A percentile compares a stretch with the other conserved stretches of the same genome.
Evolutionary conservation across 2,113 vertebrate genomes (phyloP).

Genomic region (Ammodytes dubius): DNA sequence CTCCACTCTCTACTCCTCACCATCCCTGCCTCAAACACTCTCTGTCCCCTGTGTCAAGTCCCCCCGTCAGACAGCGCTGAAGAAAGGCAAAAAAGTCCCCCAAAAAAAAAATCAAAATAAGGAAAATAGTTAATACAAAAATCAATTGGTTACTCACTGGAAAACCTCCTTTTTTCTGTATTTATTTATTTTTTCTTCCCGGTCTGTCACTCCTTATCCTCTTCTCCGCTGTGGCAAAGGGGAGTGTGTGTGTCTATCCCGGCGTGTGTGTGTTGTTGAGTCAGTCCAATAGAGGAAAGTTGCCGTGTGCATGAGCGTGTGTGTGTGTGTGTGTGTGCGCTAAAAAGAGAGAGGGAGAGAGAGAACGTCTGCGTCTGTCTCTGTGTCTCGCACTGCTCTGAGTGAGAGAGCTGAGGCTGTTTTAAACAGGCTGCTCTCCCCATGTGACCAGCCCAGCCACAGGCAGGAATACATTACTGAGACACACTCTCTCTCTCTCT

Average conservation of each 20-base stretch:
- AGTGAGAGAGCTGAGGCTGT: conserved; percentile 84
- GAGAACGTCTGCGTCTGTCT: conserved; percentile 77
- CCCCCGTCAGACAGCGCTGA: conserved; percentile 33
- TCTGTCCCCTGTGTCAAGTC: conserved; percentile 20
- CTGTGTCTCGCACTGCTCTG: conserved; percentile 85
- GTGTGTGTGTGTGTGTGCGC: conserved; percentile 38
- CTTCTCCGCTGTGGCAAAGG: conserved; percentile 67
- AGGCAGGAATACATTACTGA: conserved; percentile 84
- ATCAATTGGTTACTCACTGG: conserved; percentile 73
- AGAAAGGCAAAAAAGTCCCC: conserved; percentile 37
- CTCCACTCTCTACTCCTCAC: conserved; percentile 47
- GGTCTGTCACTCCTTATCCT: conserved; percentile 77
- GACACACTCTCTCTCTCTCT: conserved; percentile 42
- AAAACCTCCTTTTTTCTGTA: conserved; percentile 62
- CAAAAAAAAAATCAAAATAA: conserved; percentile 1
- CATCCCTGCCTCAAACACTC: conserved; percentile 56
- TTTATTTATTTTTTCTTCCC: conserved; percentile 58
- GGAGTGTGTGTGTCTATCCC: conserved; percentile 60
- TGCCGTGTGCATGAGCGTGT: conserved; percentile 61
- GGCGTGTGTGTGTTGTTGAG: conserved; percentile 59
- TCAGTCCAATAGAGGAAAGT: conserved; percentile 82
- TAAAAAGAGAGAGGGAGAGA: conserved; percentile 39
- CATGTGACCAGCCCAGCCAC: conserved; percentile 88
- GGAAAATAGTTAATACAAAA: conserved; percentile 15
- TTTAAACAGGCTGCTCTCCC: conserved; percentile 88